A percentile compares a stretch with the other conserved stretches of the same genome.
phyloP scores from a whole-genome alignment of 37 sponge, comb jelly and placozoan genomes.

The Aphrocallistes beatrix region DNA sequence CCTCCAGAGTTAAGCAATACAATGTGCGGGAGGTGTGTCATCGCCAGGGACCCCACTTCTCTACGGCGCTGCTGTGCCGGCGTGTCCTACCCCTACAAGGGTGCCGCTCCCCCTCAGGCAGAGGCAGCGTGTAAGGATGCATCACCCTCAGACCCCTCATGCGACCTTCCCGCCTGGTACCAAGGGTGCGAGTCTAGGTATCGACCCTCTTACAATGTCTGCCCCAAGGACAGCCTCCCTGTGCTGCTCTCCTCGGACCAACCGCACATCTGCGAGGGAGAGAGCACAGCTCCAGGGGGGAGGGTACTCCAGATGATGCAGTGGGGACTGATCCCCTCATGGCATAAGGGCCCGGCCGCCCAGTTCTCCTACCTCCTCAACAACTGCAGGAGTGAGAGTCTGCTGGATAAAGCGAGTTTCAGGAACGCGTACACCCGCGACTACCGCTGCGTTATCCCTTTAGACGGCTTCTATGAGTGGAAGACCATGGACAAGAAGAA shows the following conservation, averaged over 20 bases:
- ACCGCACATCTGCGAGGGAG: neutral
- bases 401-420: slow-evolving; percentile 72
- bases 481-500: neutral
- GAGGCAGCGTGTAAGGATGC: neutral
- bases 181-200: neutral
- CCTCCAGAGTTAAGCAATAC: too few relatives aligned
- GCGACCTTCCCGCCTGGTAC: neutral
- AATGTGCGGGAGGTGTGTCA: slow-evolving; percentile 2
- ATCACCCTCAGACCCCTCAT: neutral
- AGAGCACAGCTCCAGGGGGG: slow-evolving; percentile 32
- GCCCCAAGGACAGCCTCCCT: slow-evolving; percentile 2
- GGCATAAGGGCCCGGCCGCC: slow-evolving; percentile 49
- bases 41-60: neutral
- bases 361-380: slow-evolving; percentile 44
- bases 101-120: neutral
- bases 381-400: slow-evolving; percentile 70
- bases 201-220: neutral
- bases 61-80: neutral
- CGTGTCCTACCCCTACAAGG: neutral
- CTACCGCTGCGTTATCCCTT: slow-evolving; percentile 72
- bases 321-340: slow-evolving; percentile 81
- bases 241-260: neutral
- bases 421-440: slow-evolving; percentile 47
- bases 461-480: slow-evolving; percentile 49
- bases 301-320: slow-evolving; percentile 77